A percentile compares a stretch with the other conserved stretches of the same genome.
phyloP scores from a whole-genome alignment of 2,113 vertebrate species.

The Tenebrosternarchus preto region DNA sequence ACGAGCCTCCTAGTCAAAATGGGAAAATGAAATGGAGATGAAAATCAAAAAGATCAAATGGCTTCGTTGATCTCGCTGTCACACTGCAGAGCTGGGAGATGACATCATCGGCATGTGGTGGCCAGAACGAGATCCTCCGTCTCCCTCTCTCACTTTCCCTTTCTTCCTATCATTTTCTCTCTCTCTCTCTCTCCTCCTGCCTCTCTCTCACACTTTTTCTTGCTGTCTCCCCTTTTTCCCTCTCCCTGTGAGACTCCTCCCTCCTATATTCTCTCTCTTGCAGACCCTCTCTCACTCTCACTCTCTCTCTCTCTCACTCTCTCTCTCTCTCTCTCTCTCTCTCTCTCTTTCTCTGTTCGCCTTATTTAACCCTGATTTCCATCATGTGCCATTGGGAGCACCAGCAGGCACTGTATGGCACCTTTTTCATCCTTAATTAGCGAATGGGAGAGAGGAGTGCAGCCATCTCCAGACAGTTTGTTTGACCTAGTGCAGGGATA shows the following conservation, averaged over 20 bases:
- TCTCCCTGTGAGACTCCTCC: too few relatives aligned
- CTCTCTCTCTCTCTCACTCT: not conserved
- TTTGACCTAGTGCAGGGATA: slow-evolving; percentile 13
- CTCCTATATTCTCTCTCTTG: not conserved
- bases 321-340: not conserved
- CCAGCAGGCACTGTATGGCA: slow-evolving; percentile 36
- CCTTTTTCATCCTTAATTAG: slow-evolving; percentile 43
- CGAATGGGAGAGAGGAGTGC: slow-evolving; percentile 16
- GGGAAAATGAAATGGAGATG: slow-evolving; percentile 62
- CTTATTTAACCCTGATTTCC: slow-evolving; percentile 26
- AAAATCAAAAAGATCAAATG: slow-evolving; percentile 69
- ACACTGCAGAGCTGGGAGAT: slow-evolving; percentile 63
- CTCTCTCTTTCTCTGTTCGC: not conserved
- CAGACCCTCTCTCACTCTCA: not conserved
- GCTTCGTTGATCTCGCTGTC: slow-evolving; percentile 56
- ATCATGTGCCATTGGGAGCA: slow-evolving; percentile 20
- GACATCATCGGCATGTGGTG: slow-evolving; percentile 72
- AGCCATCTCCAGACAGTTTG: slow-evolving; percentile 11
- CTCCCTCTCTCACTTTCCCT: slow-evolving; percentile 26
- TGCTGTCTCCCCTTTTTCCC: not conserved
- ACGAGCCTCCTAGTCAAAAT: slow-evolving; percentile 57
- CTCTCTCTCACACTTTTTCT: too few relatives aligned
- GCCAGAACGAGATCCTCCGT: slow-evolving; percentile 43
- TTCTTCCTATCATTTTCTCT: slow-evolving; percentile 5
- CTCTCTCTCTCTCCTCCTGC: not conserved